Evolutionary conservation across 2,888 invertebrate species (phyloP).

Genomic region (Brachylomia viminalis): DNA sequence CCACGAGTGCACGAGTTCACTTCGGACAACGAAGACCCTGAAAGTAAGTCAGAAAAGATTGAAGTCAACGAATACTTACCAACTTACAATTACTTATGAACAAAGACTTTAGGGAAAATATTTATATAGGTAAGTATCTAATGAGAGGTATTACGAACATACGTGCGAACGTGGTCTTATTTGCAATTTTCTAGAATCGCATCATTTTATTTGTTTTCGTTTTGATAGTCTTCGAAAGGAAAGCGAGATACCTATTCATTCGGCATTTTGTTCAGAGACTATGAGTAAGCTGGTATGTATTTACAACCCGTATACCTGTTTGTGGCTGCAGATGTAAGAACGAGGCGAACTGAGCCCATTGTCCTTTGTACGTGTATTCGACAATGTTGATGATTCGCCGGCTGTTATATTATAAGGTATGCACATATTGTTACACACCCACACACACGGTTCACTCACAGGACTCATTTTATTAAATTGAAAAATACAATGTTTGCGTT

Average conservation of each 20-base stretch:
- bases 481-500: background rate
- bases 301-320: conserved; percentile 30
- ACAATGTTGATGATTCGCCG: conserved; percentile 37
- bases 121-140: background rate
- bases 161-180: too few relatives aligned
- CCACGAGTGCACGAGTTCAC: conserved; percentile 9
- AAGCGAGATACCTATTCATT: background rate
- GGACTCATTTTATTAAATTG: conserved; percentile 9
- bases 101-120: background rate
- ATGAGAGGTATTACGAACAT: background rate
- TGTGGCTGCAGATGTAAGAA: conserved; percentile 34
- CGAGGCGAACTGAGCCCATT: conserved; percentile 49
- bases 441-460: conserved; percentile 33
- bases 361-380: conserved; percentile 51
- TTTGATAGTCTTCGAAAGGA: background rate
- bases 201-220: background rate
- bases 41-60: conserved; percentile 17
- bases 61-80: background rate
- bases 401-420: conserved; percentile 22
- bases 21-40: conserved; percentile 10
- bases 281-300: conserved; percentile 21
- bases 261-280: background rate
- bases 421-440: background rate
- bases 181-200: background rate
- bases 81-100: background rate